Conservation (phyloP, 2,797 vertebrate genomes). For the Catamblyrhynchus diadema region DNA sequence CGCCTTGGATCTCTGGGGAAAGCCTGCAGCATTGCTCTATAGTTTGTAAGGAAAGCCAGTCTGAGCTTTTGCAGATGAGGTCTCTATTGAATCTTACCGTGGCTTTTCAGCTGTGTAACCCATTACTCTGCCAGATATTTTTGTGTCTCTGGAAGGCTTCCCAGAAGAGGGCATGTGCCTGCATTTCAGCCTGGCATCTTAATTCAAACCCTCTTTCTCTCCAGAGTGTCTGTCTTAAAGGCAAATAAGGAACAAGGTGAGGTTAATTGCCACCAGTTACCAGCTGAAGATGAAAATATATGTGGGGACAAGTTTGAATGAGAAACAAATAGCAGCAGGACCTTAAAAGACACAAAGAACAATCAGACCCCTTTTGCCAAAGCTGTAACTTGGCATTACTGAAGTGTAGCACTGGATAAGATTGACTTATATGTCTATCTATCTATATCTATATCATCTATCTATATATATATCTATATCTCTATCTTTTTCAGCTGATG, state of each 20-base stretch:
- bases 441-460: too few relatives aligned
- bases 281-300: not conserved
- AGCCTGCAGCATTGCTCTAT: not conserved
- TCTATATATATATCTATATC: too few relatives aligned
- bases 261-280: not conserved
- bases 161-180: not conserved
- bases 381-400: not conserved
- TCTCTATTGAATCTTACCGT: not conserved
- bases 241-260: not conserved
- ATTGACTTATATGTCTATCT: not conserved
- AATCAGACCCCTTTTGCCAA: not conserved
- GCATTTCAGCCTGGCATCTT: not conserved
- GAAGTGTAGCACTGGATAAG: not conserved
- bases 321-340: not conserved
- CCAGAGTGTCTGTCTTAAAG: not conserved
- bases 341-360: not conserved
- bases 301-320: not conserved
- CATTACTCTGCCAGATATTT: not conserved
- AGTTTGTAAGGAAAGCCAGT: not conserved
- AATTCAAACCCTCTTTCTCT: not conserved
- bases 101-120: not conserved
- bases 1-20: not conserved
- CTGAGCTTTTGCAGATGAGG: not conserved
- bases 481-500: not conserved
- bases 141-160: not conserved